Percentiles rank a stretch among this genome's conserved stretches.
phyloP scores from a whole-genome alignment of 1,140 invertebrate genomes.

The Asobara japonica region DNA sequence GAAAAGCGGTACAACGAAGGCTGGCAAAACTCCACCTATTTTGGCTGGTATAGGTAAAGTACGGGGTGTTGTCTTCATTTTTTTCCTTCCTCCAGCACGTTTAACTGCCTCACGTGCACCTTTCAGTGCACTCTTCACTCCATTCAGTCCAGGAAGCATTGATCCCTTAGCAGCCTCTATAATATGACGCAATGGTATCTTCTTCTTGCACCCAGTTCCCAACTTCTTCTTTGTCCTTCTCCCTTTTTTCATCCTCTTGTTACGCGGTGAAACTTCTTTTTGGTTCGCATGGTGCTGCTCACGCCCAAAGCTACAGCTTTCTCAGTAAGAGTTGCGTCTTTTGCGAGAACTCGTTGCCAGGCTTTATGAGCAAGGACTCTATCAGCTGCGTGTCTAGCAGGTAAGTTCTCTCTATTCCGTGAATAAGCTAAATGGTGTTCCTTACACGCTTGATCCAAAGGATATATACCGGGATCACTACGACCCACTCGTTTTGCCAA shows the following conservation, averaged over 20 bases:
- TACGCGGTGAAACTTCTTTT: neutral
- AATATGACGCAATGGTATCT: neutral
- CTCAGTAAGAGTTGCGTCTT: neutral
- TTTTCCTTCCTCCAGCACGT: conserved; percentile 21
- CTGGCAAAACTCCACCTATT: conserved; percentile 29
- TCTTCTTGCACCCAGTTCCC: neutral
- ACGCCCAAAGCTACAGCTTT: neutral
- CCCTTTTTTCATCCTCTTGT: neutral
- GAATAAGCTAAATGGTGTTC: too few species aligned
- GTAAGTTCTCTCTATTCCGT: conserved; percentile 46
- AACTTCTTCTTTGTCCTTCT: neutral
- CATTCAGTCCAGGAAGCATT: neutral
- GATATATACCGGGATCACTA: too few species aligned
- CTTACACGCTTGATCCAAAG: neutral
- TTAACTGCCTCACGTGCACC: conserved; percentile 39
- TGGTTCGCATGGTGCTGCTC: neutral
- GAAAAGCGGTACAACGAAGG: conserved; percentile 27
- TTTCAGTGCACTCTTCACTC: conserved; percentile 25
- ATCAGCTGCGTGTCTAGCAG: conserved; percentile 51
- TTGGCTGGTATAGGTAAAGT: conserved; percentile 33
- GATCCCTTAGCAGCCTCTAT: neutral
- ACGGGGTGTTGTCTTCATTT: conserved; percentile 15
- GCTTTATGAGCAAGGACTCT: conserved; percentile 52
- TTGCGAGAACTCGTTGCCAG: conserved; percentile 37
- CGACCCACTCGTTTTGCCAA: too few species aligned